Conservation (phyloP, 2,797 vertebrate species). For the Ficedula albicollis region DNA sequence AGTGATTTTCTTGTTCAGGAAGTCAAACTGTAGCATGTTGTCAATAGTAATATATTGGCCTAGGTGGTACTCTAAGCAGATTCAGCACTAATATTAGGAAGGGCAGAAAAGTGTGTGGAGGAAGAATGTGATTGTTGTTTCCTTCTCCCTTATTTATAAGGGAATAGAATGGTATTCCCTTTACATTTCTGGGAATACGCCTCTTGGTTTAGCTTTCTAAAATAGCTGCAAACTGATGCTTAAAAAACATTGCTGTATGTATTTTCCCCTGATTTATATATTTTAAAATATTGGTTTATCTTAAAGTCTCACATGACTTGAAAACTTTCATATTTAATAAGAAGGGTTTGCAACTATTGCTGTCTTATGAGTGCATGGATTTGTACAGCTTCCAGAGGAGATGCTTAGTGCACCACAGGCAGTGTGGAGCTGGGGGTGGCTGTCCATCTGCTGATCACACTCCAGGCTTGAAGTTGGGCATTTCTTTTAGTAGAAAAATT, state of each 20-base stretch:
- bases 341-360: background rate
- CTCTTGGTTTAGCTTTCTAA: background rate
- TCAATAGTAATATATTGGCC: background rate
- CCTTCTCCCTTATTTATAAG: background rate
- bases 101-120: background rate
- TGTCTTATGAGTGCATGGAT: background rate
- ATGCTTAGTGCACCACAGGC: background rate
- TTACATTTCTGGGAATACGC: background rate
- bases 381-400: background rate
- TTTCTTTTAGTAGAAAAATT: background rate
- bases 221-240: background rate
- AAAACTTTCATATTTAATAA: background rate
- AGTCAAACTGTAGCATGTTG: background rate
- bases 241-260: background rate
- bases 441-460: background rate
- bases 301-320: background rate
- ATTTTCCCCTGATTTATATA: background rate
- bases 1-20: conserved; percentile 57
- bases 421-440: background rate
- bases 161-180: background rate
- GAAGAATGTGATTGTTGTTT: background rate
- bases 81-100: background rate
- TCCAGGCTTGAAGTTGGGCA: background rate
- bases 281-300: background rate
- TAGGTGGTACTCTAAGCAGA: background rate